Conservation (phyloP, 2,888 invertebrate genomes). For the Polietes domitor region DNA sequence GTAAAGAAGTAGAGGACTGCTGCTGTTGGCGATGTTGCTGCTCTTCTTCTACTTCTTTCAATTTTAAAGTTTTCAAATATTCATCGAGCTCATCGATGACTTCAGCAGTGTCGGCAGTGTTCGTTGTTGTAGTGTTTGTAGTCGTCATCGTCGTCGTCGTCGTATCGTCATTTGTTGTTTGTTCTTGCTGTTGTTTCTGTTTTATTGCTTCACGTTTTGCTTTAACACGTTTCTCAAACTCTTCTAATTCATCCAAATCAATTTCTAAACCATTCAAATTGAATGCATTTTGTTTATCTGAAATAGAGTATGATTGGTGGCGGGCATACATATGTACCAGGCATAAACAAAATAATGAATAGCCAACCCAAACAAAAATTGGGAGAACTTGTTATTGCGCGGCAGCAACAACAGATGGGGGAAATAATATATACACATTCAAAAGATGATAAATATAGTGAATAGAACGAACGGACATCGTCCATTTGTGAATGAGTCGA, state of each 20-base stretch:
- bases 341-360: not conserved
- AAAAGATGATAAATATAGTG: no score
- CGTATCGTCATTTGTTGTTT: not conserved
- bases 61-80: slow-evolving; percentile 78
- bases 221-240: slow-evolving; percentile 78
- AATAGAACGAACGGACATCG: no score
- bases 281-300: slow-evolving; percentile 79
- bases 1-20: slow-evolving; percentile 17
- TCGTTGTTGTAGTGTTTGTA: slow-evolving; percentile 22
- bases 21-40: slow-evolving; percentile 37
- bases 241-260: slow-evolving; percentile 80
- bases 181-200: slow-evolving; percentile 37
- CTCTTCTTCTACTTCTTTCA: slow-evolving; percentile 70
- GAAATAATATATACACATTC: not conserved
- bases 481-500: no score
- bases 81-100: slow-evolving; percentile 80
- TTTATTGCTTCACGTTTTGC: slow-evolving; percentile 70
- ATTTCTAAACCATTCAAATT: slow-evolving; percentile 81
- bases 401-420: not conserved
- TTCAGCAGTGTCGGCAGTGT: slow-evolving; percentile 54
- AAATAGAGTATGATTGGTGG: slow-evolving; percentile 68
- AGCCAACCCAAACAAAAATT: no score
- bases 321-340: not conserved
- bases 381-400: no score
- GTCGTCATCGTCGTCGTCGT: slow-evolving; percentile 29